Evolutionary conservation across 2,113 vertebrate species (phyloP), one percentile per base, ranked within the genome.

Genomic region (Marcusenius ussheri): DNA sequence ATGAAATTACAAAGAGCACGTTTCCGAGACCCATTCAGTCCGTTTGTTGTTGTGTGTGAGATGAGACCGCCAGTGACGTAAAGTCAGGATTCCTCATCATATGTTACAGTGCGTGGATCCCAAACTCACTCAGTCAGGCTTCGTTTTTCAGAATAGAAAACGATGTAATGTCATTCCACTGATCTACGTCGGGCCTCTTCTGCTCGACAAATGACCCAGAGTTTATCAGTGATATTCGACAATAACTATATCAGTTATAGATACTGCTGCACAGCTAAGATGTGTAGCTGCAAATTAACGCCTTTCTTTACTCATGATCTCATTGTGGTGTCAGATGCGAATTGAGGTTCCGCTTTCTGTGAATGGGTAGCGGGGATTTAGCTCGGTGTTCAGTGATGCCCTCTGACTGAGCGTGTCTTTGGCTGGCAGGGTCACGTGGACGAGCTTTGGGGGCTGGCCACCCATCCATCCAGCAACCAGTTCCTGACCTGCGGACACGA

Each of bases 401-500:
- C 7, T 84, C 42, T 84, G 45, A 84, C 7, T 2, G 42, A 84
- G 21, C 4, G 35, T 21, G 9, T 27, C 24, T n/a, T 39, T 31
- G n/a, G 66, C 62, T 62, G 39, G 17, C 91, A 98, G 97, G 97
- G 97, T 27, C 98, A 98, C 89, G 96, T 97, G 0, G 97, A 98
- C 56, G 98, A 98, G 93, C 96, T 98, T 93, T 98, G 98, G 98
- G 98, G 98, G 0, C 92, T 98, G 91, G 96, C 97, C 21, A 97
- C 97, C 0, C 98, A 98, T 89, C 97, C 96, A 0, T 95, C 95
- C n/a, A 95, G 95, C 90, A 96, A 96, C 93, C 93, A 96, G 27
- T 98, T 98, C 92, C 94, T 98, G 88, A 97, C 96, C 90, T 98
- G 97, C 2, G 97, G 97, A n/a, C 95, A 98, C 0, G 98, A 98